Conservation (phyloP, 2,113 vertebrate species). For the Scatophagus argus region DNA sequence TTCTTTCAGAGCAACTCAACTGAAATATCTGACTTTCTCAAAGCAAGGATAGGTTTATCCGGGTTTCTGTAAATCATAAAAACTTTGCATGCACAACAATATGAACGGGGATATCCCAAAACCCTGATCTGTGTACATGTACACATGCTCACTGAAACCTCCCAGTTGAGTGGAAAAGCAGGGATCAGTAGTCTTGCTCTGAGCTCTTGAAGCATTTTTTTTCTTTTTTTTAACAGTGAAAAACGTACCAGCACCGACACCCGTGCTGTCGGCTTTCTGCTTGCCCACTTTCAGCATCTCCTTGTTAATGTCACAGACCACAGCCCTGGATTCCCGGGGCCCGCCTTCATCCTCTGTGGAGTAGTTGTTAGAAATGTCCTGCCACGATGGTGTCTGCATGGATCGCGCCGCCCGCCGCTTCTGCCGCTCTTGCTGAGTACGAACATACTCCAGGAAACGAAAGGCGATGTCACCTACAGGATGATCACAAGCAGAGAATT, state of each 20-base stretch:
- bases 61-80: background rate
- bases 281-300: constrained; percentile 96
- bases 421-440: constrained; percentile 76
- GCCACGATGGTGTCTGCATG: constrained; percentile 90
- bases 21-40: background rate
- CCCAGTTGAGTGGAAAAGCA: background rate
- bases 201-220: background rate
- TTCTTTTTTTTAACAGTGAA: too few species aligned
- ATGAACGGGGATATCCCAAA: background rate
- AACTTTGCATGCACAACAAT: background rate
- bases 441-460: constrained; percentile 92
- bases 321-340: constrained; percentile 79
- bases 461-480: constrained; percentile 94
- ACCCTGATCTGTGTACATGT: background rate
- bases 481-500: background rate
- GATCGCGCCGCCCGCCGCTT: constrained; percentile 68
- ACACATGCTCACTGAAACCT: background rate
- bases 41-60: background rate
- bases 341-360: constrained; percentile 54
- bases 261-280: constrained; percentile 83
- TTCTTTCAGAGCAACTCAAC: background rate
- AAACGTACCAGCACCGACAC: constrained; percentile 84
- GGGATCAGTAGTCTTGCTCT: background rate
- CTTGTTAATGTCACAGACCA: constrained; percentile 97
- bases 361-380: constrained; percentile 88